These are phyloP conservation scores for Ceratosolen fusciceps DNA, from an alignment of 1,140 invertebrate species.

Conservation along the genomic window DNA sequence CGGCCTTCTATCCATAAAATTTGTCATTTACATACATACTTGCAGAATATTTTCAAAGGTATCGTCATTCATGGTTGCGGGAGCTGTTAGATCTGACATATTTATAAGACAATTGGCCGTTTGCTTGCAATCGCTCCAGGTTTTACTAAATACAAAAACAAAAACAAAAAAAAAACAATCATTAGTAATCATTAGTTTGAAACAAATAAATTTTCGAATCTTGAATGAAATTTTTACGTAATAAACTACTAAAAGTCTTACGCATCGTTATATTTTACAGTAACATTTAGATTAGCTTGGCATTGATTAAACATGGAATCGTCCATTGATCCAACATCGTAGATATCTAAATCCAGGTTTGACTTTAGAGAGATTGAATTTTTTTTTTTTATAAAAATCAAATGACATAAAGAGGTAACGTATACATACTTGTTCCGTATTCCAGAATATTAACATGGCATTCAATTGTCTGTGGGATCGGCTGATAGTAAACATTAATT, in stretches of 20 bases:
- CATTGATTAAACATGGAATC: constrained; percentile 66
- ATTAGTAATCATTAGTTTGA: too few relatives aligned
- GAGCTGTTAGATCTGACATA: constrained; percentile 63
- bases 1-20: background rate
- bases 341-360: constrained; percentile 63
- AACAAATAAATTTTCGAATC: constrained; percentile 10
- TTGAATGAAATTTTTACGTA: background rate
- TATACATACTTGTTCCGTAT: constrained; percentile 73
- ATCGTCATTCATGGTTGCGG: constrained; percentile 75
- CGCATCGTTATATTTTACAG: constrained; percentile 75
- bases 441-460: constrained; percentile 81
- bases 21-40: constrained; percentile 55
- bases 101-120: constrained; percentile 70
- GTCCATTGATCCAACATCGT: constrained; percentile 64
- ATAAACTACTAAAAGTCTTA: constrained; percentile 57
- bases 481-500: constrained; percentile 71
- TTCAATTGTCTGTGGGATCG: constrained; percentile 75
- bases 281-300: constrained; percentile 79
- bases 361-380: constrained; percentile 19
- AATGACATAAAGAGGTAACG: constrained; percentile 10
- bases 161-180: too few relatives aligned
- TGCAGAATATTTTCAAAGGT: constrained; percentile 90
- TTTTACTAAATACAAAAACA: constrained; percentile 58
- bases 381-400: constrained; percentile 11
- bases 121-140: constrained; percentile 62